Evolutionary conservation across 2,797 vertebrate genomes (phyloP).

Genomic region (Coilia nasus): DNA sequence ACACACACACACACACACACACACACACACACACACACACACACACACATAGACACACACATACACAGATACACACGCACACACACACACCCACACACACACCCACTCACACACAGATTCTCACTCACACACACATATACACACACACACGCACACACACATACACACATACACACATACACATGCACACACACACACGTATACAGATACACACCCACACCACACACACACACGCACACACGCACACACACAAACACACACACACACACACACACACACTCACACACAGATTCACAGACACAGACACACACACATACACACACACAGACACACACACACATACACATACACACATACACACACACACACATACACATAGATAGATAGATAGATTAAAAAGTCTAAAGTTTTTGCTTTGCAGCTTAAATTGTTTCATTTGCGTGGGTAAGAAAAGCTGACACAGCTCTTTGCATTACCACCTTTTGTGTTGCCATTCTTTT

Average conservation of each 20-base stretch:
- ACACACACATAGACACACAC: not conserved
- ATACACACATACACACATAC: not conserved
- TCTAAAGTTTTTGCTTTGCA: too few relatives aligned
- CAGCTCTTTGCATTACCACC: too few relatives aligned
- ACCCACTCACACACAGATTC: too few relatives aligned
- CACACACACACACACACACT: not conserved
- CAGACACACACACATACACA: not conserved
- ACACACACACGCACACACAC: not conserved
- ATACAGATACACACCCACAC: not conserved
- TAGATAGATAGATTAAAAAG: too few relatives aligned
- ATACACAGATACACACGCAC: not conserved
- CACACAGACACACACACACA: too few relatives aligned
- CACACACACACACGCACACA: not conserved
- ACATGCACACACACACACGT: not conserved
- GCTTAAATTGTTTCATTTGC: too few relatives aligned
- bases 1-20: not conserved
- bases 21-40: not conserved
- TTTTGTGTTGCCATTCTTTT: too few relatives aligned
- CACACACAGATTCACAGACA: not conserved
- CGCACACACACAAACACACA: slow-evolving; percentile 30
- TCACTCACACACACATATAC: not conserved
- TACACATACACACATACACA: too few relatives aligned
- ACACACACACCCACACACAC: too few relatives aligned
- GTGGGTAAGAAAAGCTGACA: too few relatives aligned
- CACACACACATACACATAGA: too few relatives aligned